Evolutionary conservation across 2,797 vertebrate genomes (phyloP).

Genomic region (Tapera naevia): DNA sequence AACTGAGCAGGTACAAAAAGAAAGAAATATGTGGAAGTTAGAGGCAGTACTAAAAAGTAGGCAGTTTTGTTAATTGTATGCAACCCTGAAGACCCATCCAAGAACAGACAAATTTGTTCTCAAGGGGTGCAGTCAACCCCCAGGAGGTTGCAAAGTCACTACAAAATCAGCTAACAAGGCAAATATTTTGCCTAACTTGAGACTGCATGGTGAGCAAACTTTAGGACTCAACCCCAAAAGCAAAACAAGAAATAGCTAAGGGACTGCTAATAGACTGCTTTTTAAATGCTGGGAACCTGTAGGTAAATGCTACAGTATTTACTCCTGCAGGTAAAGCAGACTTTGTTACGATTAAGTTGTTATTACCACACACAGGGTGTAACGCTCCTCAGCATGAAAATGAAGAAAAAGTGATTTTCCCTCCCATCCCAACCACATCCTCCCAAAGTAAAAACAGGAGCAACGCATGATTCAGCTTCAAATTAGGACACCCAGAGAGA

Average conservation of each 20-base stretch:
- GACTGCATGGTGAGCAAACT: not conserved
- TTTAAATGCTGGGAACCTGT: not conserved
- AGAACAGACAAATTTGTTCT: not conserved
- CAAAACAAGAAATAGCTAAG: not conserved
- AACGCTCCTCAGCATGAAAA: not conserved
- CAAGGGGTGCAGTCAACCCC: not conserved
- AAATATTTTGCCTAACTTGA: not conserved
- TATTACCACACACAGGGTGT: not conserved
- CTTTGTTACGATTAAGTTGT: not conserved
- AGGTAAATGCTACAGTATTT: not conserved
- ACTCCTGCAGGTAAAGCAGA: not conserved
- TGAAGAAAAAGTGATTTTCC: not conserved
- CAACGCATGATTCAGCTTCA: not conserved
- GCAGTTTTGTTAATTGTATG: not conserved
- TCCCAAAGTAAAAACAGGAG: not conserved
- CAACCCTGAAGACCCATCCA: not conserved
- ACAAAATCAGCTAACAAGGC: not conserved
- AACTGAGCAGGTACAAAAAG: constrained; percentile 69
- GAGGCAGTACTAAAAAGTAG: not conserved
- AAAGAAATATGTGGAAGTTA: not conserved
- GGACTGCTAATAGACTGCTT: not conserved
- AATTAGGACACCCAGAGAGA: not conserved
- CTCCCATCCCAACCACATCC: not conserved
- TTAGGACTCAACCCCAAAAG: not conserved
- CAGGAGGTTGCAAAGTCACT: not conserved